Percentiles rank a stretch among this genome's conserved stretches.
These are phyloP conservation scores for Cataglyphis cursor DNA, from an alignment of 2,888 invertebrate genomes.

Conservation along the genomic window DNA sequence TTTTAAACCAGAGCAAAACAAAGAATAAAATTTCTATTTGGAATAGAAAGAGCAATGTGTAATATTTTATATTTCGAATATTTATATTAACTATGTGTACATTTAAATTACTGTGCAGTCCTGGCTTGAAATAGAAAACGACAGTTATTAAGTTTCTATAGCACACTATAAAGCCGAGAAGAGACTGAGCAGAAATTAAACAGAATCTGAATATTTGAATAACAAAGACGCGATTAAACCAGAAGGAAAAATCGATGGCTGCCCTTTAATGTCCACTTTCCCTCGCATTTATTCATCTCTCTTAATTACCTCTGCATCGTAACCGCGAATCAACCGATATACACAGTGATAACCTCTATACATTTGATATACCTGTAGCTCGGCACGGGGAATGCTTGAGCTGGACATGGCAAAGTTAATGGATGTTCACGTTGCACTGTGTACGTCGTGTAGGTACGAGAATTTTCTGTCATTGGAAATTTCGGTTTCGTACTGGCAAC, in stretches of 20 bases:
- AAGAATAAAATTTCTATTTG: not conserved
- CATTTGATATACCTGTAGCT: constrained; percentile 79
- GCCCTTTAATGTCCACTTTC: constrained; percentile 35
- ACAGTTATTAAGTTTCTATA: constrained; percentile 2
- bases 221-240: constrained; percentile 38
- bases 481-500: constrained; percentile 85
- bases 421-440: constrained; percentile 81
- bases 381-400: constrained; percentile 89
- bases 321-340: not conserved
- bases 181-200: not conserved
- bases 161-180: not conserved
- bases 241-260: constrained; percentile 40
- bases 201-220: constrained; percentile 31
- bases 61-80: not conserved
- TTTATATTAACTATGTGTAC: not conserved
- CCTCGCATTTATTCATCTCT: constrained; percentile 13
- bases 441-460: constrained; percentile 80
- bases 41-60: not conserved
- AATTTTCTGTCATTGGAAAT: constrained; percentile 85
- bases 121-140: not conserved
- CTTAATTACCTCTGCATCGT: constrained; percentile 2
- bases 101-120: not conserved
- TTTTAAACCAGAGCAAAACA: not conserved
- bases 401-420: constrained; percentile 91
- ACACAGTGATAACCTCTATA: constrained; percentile 19